Conservation (phyloP, 2,113 vertebrate genomes). For the Lichenostomus cassidix region DNA sequence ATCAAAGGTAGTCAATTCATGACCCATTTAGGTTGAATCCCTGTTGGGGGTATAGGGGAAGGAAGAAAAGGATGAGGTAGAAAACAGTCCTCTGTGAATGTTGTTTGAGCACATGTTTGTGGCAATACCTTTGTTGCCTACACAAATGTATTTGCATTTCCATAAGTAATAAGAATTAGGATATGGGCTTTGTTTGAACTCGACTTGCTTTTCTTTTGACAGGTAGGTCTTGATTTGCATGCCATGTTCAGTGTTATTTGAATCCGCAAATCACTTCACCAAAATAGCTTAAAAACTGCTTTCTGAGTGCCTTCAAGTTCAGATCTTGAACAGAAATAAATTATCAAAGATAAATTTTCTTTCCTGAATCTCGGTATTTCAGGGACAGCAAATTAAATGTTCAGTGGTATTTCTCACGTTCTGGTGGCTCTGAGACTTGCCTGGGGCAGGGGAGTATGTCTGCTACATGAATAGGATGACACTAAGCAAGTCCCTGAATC, state of each 20-base stretch:
- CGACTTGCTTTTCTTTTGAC: neutral
- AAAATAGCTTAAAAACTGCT: neutral
- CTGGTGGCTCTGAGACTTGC: neutral
- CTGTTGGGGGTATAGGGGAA: neutral
- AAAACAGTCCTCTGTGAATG: neutral
- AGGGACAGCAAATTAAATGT: neutral
- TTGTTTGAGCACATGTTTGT: neutral
- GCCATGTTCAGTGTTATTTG: neutral
- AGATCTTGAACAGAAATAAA: neutral
- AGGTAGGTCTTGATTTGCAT: neutral
- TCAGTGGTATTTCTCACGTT: neutral
- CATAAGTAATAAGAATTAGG: neutral
- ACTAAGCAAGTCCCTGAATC: neutral
- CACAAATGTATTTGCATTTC: neutral
- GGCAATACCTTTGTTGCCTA: neutral
- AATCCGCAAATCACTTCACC: neutral
- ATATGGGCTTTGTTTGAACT: neutral
- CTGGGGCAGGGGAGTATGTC: neutral
- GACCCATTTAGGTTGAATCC: conserved; percentile 18
- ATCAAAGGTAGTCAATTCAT: conserved; percentile 34
- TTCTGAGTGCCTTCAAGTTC: neutral
- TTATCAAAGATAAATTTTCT: neutral
- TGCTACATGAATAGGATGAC: fast-evolving
- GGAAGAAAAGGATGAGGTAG: neutral
- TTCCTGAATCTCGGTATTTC: neutral